phyloP scores from a whole-genome alignment of 2,888 invertebrate genomes.

The Ariolimax columbianus region DNA sequence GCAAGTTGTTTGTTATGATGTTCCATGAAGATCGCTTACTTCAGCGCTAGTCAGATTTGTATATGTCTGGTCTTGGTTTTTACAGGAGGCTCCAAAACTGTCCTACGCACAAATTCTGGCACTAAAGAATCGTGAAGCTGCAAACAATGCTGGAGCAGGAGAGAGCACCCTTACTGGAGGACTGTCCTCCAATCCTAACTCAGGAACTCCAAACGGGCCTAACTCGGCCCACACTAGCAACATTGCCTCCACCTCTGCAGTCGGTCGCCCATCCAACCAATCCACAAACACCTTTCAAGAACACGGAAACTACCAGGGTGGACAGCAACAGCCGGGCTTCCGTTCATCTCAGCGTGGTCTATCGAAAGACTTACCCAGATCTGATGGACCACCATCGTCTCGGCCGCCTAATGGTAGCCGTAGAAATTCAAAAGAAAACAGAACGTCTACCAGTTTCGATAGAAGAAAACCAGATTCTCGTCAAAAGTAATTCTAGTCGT shows the following conservation, averaged over 20 bases:
- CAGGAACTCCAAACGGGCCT: conserved; percentile 43
- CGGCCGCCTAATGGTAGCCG: conserved; percentile 33
- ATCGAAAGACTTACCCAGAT: conserved; percentile 34
- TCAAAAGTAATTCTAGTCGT: conserved; percentile 38
- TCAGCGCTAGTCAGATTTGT: no score
- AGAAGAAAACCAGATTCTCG: conserved; percentile 44
- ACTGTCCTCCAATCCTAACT: background rate
- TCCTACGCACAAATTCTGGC: conserved; percentile 45
- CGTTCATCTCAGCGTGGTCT: conserved; percentile 34
- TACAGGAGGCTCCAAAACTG: conserved; percentile 43
- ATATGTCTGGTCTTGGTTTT: background rate
- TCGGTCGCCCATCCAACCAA: background rate
- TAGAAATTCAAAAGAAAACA: conserved; percentile 42
- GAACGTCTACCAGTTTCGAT: conserved; percentile 39
- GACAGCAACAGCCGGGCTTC: conserved; percentile 26
- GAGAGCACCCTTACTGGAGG: background rate
- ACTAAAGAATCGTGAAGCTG: conserved; percentile 41
- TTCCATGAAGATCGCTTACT: no score
- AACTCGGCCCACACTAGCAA: conserved; percentile 6
- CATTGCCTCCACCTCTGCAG: background rate
- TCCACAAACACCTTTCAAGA: conserved; percentile 31
- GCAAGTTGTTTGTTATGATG: no score
- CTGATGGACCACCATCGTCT: conserved; percentile 34
- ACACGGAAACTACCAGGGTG: conserved; percentile 34
- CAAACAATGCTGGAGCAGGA: background rate